Percentiles rank a stretch among this genome's conserved stretches.
These are phyloP conservation scores for Monomorium pharaonis DNA, from an alignment of 1,140 invertebrate species.

Conservation along the genomic window DNA sequence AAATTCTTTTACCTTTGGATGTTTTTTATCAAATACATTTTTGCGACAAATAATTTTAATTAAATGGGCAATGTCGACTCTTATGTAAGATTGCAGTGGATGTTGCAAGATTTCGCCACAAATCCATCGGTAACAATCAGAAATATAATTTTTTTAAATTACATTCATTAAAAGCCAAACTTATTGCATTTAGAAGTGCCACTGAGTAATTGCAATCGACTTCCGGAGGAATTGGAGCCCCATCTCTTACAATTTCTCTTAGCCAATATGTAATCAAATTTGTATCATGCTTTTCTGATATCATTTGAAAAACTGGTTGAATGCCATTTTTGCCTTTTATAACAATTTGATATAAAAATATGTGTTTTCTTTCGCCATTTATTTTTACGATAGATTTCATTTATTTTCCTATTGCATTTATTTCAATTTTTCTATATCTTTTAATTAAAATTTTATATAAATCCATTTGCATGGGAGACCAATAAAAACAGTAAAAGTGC, in stretches of 20 bases:
- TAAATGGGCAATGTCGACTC: constrained; percentile 31
- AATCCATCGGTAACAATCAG: constrained; percentile 19
- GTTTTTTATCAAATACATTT: background rate
- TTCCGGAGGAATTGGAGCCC: constrained; percentile 13
- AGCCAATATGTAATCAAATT: constrained; percentile 14
- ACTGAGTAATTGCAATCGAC: background rate
- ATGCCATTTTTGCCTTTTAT: background rate
- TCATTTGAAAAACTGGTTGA: constrained; percentile 13
- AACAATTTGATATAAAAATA: constrained; percentile 21
- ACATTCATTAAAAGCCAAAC: background rate
- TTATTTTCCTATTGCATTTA: constrained; percentile 50
- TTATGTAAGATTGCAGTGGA: background rate
- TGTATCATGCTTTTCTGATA: background rate
- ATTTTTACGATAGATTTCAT: background rate
- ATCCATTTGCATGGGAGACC: constrained; percentile 41
- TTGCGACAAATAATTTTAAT: constrained; percentile 19
- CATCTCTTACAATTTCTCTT: background rate
- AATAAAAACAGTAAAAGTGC: constrained; percentile 58
- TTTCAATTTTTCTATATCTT: constrained; percentile 43
- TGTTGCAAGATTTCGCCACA: constrained; percentile 10
- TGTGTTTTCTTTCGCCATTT: background rate
- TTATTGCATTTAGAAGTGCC: background rate
- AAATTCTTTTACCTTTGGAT: constrained; percentile 11
- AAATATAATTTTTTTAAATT: constrained; percentile 26
- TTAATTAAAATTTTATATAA: constrained; percentile 54